Evolutionary conservation across 2,888 invertebrate genomes (phyloP).

Genomic region (Xanthostigma xanthostigma): DNA sequence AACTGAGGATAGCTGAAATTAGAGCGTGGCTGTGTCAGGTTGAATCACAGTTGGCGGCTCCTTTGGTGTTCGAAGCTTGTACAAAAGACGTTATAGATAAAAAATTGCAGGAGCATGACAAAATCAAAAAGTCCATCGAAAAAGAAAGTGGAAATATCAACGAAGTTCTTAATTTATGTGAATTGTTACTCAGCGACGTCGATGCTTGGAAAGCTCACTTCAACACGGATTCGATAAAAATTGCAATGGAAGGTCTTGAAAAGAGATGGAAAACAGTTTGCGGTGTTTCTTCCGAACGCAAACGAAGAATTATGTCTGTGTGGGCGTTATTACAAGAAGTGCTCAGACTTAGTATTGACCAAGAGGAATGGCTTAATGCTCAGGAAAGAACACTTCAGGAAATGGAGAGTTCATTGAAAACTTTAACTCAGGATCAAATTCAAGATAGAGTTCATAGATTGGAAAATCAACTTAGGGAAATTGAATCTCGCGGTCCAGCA

Average conservation of each 20-base stretch:
- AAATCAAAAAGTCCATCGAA: slow-evolving; percentile 59
- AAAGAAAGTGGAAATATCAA: slow-evolving; percentile 62
- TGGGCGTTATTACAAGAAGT: slow-evolving; percentile 47
- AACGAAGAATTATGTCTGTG: slow-evolving; percentile 44
- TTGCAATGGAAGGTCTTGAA: slow-evolving; percentile 55
- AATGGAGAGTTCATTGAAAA: slow-evolving; percentile 43
- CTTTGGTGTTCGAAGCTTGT: slow-evolving; percentile 50
- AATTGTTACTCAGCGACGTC: slow-evolving; percentile 58
- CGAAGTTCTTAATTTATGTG: slow-evolving; percentile 64
- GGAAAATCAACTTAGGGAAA: slow-evolving; percentile 35
- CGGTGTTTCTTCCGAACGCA: slow-evolving; percentile 53
- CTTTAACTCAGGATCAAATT: slow-evolving; percentile 38
- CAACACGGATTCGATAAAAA: slow-evolving; percentile 49
- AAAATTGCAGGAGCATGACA: slow-evolving; percentile 54
- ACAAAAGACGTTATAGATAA: slow-evolving; percentile 50
- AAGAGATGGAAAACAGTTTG: slow-evolving; percentile 69
- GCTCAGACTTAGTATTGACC: slow-evolving; percentile 35
- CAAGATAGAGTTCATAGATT: slow-evolving; percentile 39
- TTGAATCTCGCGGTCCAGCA: slow-evolving; percentile 39
- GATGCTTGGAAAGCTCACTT: slow-evolving; percentile 58
- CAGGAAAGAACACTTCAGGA: slow-evolving; percentile 45
- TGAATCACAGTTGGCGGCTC: slow-evolving; percentile 51
- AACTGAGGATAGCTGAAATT: slow-evolving; percentile 56
- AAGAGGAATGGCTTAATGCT: slow-evolving; percentile 44
- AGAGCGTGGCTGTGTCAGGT: slow-evolving; percentile 55